A percentile compares a stretch with the other conserved stretches of the same genome.
Conservation (phyloP, 2,888 invertebrate species). For the Chloromyia formosa region DNA sequence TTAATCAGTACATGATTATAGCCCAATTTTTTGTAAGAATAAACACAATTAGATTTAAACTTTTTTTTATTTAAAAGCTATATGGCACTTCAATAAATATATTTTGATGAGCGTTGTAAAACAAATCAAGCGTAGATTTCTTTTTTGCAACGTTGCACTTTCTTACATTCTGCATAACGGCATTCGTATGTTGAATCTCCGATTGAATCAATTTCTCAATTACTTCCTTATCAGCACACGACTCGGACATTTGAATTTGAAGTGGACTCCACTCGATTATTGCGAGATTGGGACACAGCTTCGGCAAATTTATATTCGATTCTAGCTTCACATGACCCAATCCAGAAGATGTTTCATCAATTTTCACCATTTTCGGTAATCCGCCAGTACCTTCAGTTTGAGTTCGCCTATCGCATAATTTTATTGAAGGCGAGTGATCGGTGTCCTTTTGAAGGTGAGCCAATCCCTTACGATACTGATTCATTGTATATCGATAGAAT, state of each 20-base stretch:
- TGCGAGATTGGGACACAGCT: neutral
- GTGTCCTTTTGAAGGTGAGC: neutral
- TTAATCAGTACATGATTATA: no score
- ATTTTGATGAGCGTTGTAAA: conserved; percentile 28
- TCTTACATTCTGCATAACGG: neutral
- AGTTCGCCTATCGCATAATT: neutral
- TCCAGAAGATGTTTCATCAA: neutral
- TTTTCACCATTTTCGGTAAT: conserved; percentile 2
- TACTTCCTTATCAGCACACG: conserved; percentile 11
- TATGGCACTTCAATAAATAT: conserved; percentile 13
- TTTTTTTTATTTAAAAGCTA: conserved; percentile 9
- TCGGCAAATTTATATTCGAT: neutral
- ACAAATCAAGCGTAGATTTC: conserved; percentile 25
- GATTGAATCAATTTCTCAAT: conserved; percentile 19
- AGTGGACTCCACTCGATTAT: neutral
- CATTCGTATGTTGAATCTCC: conserved; percentile 28
- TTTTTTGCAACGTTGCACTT: neutral
- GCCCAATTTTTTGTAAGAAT: no score
- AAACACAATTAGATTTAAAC: neutral
- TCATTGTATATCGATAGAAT: conserved; percentile 16
- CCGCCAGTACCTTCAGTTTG: neutral
- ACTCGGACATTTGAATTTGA: no score
- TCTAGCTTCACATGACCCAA: neutral
- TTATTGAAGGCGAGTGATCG: neutral
- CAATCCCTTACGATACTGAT: neutral